Percentiles rank a stretch among this genome's conserved stretches.
phyloP scores from a whole-genome alignment of 2,888 invertebrate genomes.

The Eilema caniola region DNA sequence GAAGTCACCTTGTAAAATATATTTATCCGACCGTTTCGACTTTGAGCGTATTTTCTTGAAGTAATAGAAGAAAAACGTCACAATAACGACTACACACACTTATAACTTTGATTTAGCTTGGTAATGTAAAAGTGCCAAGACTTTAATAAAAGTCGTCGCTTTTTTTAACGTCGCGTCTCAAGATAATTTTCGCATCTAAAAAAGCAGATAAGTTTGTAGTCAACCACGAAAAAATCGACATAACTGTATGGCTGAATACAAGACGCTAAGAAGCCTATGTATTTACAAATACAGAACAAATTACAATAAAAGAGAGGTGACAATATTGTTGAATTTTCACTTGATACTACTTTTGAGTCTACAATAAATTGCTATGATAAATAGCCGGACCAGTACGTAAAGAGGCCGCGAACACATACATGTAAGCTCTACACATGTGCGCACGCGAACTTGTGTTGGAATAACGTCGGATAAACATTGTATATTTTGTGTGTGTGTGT shows the following conservation, averaged over 20 bases:
- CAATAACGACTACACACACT: slow-evolving; percentile 20
- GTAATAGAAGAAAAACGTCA: slow-evolving; percentile 26
- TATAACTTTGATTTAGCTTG: slow-evolving; percentile 18
- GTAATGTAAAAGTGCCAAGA: slow-evolving; percentile 29
- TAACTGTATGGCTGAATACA: neutral
- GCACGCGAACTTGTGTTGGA: slow-evolving; percentile 58
- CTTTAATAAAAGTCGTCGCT: slow-evolving; percentile 13
- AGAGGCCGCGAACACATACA: slow-evolving; percentile 67
- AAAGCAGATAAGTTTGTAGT: neutral
- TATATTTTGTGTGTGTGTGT: slow-evolving; percentile 33
- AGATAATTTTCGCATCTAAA: slow-evolving; percentile 3
- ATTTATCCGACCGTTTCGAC: slow-evolving; percentile 57
- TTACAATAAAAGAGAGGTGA: slow-evolving; percentile 32
- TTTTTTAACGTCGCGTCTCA: slow-evolving; percentile 6
- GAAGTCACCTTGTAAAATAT: slow-evolving; percentile 63
- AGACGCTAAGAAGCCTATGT: slow-evolving; percentile 9
- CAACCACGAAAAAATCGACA: neutral
- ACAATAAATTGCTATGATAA: slow-evolving; percentile 35
- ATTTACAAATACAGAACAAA: slow-evolving; percentile 19
- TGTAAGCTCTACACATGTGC: slow-evolving; percentile 39
- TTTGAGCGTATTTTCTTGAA: slow-evolving; percentile 48
- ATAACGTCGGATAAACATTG: slow-evolving; percentile 46
- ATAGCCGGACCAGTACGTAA: slow-evolving; percentile 46
- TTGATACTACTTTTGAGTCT: slow-evolving; percentile 46
- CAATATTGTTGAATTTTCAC: slow-evolving; percentile 36